Base-by-base conservation (phyloP, 2,797 vertebrate species). In the Takifugu rubripes region DNA sequence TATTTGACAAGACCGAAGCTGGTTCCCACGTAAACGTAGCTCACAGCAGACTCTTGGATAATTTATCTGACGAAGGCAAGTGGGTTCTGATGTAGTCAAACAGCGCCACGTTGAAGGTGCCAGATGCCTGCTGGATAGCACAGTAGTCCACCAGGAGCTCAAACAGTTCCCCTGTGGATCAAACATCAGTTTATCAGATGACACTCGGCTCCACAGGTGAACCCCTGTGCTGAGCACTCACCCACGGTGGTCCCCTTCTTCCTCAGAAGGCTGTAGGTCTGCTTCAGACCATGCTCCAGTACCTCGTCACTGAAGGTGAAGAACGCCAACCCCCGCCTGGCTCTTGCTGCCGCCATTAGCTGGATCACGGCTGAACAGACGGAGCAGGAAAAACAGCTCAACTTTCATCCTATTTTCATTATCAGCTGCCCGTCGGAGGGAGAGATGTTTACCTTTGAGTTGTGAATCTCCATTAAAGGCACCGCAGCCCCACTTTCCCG, bases 401-500 rank as follows among this genome's bases (percentile, higher is more conserved):
- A 10, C 16, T 3, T 2, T 66, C 9, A 48, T 1, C 2, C 5
- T 2, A 3, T 14, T 40, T 11, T 2, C 3, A 33, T 33, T 3
- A 3, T 8, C 33, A 11, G 8, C 36, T 40, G 12, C 36, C 2
- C 12, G 10, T 40, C 36, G 12, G 36, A 40, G 36, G 36, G 36
- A 14, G 36, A 40, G 7, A 21, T 16, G 5, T 25, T 1, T 25
- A 92, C 91, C 90, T 91, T 92, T 92, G 52, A 92, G 89, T 25
- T 82, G 74, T 3, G 81, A 54, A 67, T 92, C 91, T 27, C 91
- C 91, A 0, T 83, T 78, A 47, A 86, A 91, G 6, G 82, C 90
- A 5, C 90, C 91, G 16, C 91, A 92, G 56, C 89, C 90, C 91
- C 91, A 92, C 64, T 89, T 92, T 0, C 91, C 91, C 0, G 91